Evolutionary conservation across 2,888 invertebrate genomes (phyloP).

Genomic region (Tholera decimalis): DNA sequence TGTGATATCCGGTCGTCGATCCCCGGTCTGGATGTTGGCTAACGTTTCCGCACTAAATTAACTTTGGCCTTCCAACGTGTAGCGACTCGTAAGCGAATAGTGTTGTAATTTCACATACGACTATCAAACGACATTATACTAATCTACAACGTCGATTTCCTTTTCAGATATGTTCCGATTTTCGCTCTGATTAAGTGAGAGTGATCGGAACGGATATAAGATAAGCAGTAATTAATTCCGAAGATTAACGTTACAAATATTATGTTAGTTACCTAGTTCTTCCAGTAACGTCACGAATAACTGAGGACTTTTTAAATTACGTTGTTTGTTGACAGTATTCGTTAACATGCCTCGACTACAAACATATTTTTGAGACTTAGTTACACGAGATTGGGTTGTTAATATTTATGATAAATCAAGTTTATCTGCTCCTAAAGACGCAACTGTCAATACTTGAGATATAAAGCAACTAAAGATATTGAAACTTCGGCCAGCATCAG

Average conservation of each 20-base stretch:
- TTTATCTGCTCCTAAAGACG: background rate
- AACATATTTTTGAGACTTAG: background rate
- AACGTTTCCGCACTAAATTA: constrained; percentile 79
- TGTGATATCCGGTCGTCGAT: constrained; percentile 78
- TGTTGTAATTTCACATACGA: constrained; percentile 29
- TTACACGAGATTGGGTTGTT: background rate
- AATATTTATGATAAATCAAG: constrained; percentile 11
- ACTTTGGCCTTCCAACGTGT: constrained; percentile 76
- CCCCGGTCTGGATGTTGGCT: constrained; percentile 73
- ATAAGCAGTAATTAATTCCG: constrained; percentile 26
- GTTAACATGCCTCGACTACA: background rate
- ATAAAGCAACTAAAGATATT: background rate
- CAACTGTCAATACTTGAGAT: background rate
- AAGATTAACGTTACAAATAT: constrained; percentile 14
- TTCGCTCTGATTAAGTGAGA: constrained; percentile 31
- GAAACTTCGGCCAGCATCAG: background rate
- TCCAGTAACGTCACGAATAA: constrained; percentile 4
- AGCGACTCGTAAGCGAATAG: constrained; percentile 45
- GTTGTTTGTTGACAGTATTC: constrained; percentile 14
- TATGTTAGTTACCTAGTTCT: background rate
- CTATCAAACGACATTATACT: background rate
- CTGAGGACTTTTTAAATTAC: background rate
- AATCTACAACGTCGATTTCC: constrained; percentile 36
- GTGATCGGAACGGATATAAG: constrained; percentile 44
- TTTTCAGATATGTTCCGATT: constrained; percentile 39